Base-by-base conservation (phyloP, 2,113 vertebrate species). In the Onychostruthus taczanowskii region DNA sequence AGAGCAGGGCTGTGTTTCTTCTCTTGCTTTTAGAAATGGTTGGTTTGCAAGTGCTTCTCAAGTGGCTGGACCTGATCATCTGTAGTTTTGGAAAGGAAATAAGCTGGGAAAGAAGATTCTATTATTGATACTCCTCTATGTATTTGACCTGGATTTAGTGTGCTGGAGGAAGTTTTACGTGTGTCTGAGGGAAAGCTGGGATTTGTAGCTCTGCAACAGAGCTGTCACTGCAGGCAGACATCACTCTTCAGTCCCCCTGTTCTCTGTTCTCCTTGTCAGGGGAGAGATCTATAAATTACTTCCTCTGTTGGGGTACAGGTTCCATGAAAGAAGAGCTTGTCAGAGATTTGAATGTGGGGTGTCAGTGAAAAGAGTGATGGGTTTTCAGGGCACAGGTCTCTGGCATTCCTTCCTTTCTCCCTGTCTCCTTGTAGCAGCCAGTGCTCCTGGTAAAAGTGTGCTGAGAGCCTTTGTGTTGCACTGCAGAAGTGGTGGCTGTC, bases 151-250 rank as follows among this genome's bases (percentile, higher is more conserved):
- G 90, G 63, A 21, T 93, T 88, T 77, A n/a, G 24, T 0, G 4
- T 58, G 35, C 72, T 75, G n/a, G 56, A 17, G 52, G 72, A 84
- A 89, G 39, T 30, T 50, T 61, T 64, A 14, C 1, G 0, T 52
- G 63, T 31, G 6, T 84, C 43, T 88, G 13, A 0, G 7, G 68
- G 75, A 88, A 74, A 67, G 50, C 82, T 92, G 59, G 63, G 72
- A 70, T 90, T 93, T 84, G 85, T n/a, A 92, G 79, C 82, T 89
- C 46, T 95, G 70, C 43, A 62, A 46, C 41, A 68, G 81, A 84
- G 16, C 81, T 68, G 58, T 64, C 27, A 43, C 61, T 6, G 2
- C 31, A 56, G 58, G 50, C 58, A 82, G 68, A 41, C 46, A 33
- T 59, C 41, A 20, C 53, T 92, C n/a, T 66, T 82, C 66, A 86